Evolutionary conservation across 1,140 invertebrate species (phyloP), one percentile per base, ranked within the genome.

Genomic region (Drosophila willistoni): DNA sequence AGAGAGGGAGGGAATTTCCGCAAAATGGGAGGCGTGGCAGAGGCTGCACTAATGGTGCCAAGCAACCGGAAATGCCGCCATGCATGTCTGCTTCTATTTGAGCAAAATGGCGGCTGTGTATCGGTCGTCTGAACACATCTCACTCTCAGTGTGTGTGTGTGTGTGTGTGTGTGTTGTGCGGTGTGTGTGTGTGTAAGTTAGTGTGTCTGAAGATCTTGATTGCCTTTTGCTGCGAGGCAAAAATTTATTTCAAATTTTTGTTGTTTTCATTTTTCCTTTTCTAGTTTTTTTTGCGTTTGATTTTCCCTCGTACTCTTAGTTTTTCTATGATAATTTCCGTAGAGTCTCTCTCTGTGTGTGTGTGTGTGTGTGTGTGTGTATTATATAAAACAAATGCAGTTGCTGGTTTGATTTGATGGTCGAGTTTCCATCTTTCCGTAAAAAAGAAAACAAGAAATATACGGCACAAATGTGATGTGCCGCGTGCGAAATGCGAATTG

Each of bases 1-100:
- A 13, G 33, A 6, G 6, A 17, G 60, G 9, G 39, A 47, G 7
- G 29, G 10, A 51, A 44, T 71, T 64, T 34, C 34, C 29, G 44
- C 44, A 51, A 64, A 34, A 14, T 22, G 65, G 56, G 42, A 79
- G 83, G 82, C 82, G 79, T 86, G 82, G 76, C 79, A 65, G 61
- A 41, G 63, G 84, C 54, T 87, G 83, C 83, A 87, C 83, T 87
- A 87, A 87, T 87, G 83, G 83, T 87, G 83, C 83, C 83, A 87
- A 83, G 83, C 79, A 87, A 82, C 79, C 83, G 83, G 83, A 87
- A 87, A 87, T 89, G 83, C 84, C 84, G 83, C 83, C 83, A 87
- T 87, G 83, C 83, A 87, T 87, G 83, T 87, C 83, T 87, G 84
- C 84, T 74, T 83, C 82, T 70, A 36, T 36, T 19, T 51, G 44